Conservation (phyloP, 2,888 invertebrate genomes). For the Drosophila percnosoma region DNA sequence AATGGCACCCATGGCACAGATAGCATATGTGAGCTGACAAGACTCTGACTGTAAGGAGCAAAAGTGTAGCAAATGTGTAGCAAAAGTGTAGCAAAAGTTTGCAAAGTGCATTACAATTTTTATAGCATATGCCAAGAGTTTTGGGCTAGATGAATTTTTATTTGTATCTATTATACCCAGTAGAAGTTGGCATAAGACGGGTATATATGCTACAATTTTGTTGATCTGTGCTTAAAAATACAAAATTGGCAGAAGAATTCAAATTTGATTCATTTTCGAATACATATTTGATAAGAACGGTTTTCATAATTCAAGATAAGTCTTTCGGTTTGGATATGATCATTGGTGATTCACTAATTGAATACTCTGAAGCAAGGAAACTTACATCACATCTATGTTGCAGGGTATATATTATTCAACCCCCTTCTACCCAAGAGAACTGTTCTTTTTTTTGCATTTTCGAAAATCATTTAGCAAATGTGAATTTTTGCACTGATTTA, state of each 20-base stretch:
- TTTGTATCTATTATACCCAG: conserved; percentile 24
- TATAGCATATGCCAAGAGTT: conserved; percentile 43
- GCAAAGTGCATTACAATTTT: conserved; percentile 55
- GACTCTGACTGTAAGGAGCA: conserved; percentile 31
- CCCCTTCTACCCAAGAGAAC: background rate
- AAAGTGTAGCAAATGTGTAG: conserved; percentile 32
- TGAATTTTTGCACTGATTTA: conserved; percentile 58
- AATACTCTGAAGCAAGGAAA: too few species aligned
- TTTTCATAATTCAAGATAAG: background rate
- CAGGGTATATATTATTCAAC: background rate
- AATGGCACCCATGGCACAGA: background rate
- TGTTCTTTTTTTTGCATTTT: background rate
- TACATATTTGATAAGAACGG: rapidly evolving
- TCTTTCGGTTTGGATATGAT: background rate
- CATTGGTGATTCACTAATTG: background rate
- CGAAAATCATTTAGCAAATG: conserved; percentile 66
- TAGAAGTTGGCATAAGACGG: background rate
- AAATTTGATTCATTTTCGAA: background rate
- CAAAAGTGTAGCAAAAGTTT: conserved; percentile 36
- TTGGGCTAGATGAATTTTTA: conserved; percentile 41
- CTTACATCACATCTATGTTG: background rate
- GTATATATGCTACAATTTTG: background rate
- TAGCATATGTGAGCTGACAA: conserved; percentile 36
- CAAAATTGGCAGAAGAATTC: background rate
- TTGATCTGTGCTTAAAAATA: background rate